Percentiles rank a stretch among this genome's conserved stretches.
Conservation (phyloP, 2,888 invertebrate species). For the Cryptocephalus moraei region DNA sequence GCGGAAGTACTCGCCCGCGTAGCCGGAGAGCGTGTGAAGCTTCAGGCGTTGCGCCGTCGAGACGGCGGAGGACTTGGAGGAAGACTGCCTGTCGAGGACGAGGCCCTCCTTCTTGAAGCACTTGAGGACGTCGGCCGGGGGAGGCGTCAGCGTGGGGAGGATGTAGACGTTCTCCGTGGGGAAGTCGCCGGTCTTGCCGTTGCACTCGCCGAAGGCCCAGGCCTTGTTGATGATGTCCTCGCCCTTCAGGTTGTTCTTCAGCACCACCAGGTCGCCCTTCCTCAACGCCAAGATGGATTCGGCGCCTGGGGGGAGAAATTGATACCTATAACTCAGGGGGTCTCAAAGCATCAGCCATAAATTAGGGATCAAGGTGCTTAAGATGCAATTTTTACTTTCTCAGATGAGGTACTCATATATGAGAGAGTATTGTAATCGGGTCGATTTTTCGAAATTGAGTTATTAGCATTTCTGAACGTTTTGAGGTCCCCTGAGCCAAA, state of each 20-base stretch:
- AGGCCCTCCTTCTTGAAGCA: constrained; percentile 51
- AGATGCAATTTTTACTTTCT: no score
- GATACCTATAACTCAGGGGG: no score
- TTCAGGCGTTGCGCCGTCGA: constrained; percentile 46
- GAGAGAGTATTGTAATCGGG: no score
- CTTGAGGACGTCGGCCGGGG: constrained; percentile 56
- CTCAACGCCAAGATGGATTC: constrained; percentile 49
- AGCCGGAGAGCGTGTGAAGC: constrained; percentile 75
- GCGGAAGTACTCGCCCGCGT: constrained; percentile 74
- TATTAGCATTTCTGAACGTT: no score
- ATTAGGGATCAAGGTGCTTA: no score
- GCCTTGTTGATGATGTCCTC: constrained; percentile 61
- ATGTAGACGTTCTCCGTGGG: constrained; percentile 80
- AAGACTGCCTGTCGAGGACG: constrained; percentile 11
- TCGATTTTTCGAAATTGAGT: no score
- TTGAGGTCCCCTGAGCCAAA: no score
- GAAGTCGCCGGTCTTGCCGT: constrained; percentile 69
- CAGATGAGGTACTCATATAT: no score
- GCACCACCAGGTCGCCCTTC: constrained; percentile 69
- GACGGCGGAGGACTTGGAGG: constrained; percentile 1
- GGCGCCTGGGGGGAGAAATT: constrained; percentile 29
- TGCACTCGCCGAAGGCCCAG: constrained; percentile 64
- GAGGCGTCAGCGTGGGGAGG: constrained; percentile 69
- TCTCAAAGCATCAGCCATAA: no score
- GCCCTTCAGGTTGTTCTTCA: constrained; percentile 66